These are phyloP conservation scores for Sylvilagus floridanus DNA, from an alignment of 2,797 vertebrate species.

Conservation along the genomic window DNA sequence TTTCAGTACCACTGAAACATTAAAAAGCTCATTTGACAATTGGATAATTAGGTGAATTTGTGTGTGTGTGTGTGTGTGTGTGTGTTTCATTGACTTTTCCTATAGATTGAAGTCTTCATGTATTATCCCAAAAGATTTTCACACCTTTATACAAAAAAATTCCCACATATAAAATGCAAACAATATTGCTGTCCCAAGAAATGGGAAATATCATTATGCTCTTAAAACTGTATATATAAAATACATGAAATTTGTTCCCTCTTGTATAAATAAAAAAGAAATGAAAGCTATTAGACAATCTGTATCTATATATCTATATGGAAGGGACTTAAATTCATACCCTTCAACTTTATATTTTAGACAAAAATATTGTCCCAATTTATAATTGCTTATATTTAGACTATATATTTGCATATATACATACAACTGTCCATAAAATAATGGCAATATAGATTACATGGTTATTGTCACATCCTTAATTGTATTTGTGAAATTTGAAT, in stretches of 20 bases:
- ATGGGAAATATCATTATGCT: too few species aligned
- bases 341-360: not conserved
- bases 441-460: not conserved
- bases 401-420: not conserved
- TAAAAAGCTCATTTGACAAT: constrained; percentile 26
- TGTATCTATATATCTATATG: not conserved
- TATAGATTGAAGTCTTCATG: not conserved
- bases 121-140: not conserved
- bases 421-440: not conserved
- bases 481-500: constrained; percentile 6
- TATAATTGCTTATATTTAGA: constrained; percentile 37
- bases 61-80: too few species aligned
- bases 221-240: too few species aligned
- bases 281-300: not conserved
- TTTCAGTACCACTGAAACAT: constrained; percentile 36
- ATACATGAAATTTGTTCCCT: too few species aligned
- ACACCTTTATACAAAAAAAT: not conserved
- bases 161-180: not conserved
- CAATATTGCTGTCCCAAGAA: not conserved
- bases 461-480: constrained; percentile 4
- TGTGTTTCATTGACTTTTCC: constrained; percentile 23
- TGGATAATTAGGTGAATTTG: not conserved
- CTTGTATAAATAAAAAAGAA: too few species aligned
- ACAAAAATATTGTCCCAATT: not conserved
- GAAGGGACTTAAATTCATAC: not conserved